Evolutionary conservation across 2,113 vertebrate species (phyloP).

Genomic region (Ivindomyrus marchei): DNA sequence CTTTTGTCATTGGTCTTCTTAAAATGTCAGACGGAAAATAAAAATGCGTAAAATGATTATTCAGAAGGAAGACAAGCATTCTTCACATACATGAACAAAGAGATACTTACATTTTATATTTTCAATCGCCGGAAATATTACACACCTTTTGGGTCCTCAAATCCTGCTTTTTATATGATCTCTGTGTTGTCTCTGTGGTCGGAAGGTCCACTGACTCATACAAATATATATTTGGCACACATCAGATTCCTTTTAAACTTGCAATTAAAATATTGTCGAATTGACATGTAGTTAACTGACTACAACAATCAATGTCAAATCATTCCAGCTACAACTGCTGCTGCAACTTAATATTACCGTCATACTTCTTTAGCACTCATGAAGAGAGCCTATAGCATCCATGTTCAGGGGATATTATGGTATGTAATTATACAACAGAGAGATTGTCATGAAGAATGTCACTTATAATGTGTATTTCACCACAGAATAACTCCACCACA

Average conservation of each 20-base stretch:
- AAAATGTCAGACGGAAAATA: neutral
- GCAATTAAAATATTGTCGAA: neutral
- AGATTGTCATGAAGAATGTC: neutral
- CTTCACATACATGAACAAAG: neutral
- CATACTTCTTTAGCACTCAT: neutral
- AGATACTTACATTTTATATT: neutral
- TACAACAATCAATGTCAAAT: neutral
- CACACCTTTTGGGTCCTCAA: neutral
- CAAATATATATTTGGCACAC: neutral
- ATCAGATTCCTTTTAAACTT: neutral
- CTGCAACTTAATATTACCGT: neutral
- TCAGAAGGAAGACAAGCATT: neutral
- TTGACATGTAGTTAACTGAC: neutral
- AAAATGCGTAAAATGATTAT: neutral
- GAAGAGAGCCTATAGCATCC: neutral
- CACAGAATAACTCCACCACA: neutral
- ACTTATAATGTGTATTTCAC: neutral
- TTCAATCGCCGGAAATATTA: neutral
- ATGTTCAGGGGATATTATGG: neutral
- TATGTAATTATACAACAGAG: neutral
- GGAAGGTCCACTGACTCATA: neutral
- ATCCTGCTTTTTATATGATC: neutral
- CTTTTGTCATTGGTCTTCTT: neutral
- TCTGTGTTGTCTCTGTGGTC: neutral
- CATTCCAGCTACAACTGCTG: neutral